Evolutionary conservation across 2,888 invertebrate species (phyloP).

Genomic region (Ashinkailepas kermadecensis): DNA sequence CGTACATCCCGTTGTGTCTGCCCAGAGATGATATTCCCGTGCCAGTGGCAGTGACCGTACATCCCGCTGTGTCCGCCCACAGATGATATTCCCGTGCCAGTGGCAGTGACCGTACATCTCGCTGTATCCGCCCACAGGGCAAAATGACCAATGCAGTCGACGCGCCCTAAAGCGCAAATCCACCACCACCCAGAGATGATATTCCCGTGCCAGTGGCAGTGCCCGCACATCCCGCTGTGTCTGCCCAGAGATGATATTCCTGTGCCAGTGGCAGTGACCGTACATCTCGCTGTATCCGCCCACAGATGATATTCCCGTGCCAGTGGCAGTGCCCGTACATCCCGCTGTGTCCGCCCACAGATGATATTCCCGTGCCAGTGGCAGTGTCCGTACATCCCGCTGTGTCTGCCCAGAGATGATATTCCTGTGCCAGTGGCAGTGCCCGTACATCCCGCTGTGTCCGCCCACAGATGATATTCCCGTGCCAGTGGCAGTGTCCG

Average conservation of each 20-base stretch:
- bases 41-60: slow-evolving; percentile 99
- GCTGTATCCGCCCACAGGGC: slow-evolving; percentile 90
- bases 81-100: slow-evolving; percentile 4
- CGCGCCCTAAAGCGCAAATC: too few relatives aligned
- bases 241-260: background rate
- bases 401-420: background rate
- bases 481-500: too few relatives aligned
- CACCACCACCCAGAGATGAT: too few relatives aligned
- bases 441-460: slow-evolving; percentile 63
- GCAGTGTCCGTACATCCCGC: too few relatives aligned
- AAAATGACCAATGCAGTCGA: too few relatives aligned
- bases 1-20: too few relatives aligned
- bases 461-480: slow-evolving; percentile 53
- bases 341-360: slow-evolving; percentile 54
- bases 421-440: background rate
- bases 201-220: too few relatives aligned
- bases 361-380: background rate
- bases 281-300: slow-evolving; percentile 26
- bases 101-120: too few relatives aligned
- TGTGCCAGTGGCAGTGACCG: too few relatives aligned
- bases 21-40: slow-evolving; percentile 77
- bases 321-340: slow-evolving; percentile 99
- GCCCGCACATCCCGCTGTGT: too few relatives aligned
- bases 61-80: slow-evolving; percentile 84
- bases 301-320: slow-evolving; percentile 83